Evolutionary conservation across 2,888 invertebrate genomes (phyloP), one percentile per base, ranked within the genome.

Genomic region (Esperia sulphurella): DNA sequence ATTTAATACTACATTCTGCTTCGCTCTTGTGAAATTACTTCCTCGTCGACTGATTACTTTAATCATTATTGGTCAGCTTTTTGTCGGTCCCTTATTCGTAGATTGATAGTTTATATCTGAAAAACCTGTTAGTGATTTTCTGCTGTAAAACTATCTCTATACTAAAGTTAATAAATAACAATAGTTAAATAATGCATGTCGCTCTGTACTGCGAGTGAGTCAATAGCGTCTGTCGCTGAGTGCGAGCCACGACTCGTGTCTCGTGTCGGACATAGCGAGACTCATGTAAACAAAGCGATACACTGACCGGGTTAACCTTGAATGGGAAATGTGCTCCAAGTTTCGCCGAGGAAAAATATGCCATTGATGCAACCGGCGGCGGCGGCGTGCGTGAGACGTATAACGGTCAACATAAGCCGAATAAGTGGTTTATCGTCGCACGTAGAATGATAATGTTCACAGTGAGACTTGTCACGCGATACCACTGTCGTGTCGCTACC

Each of bases 271-370:
- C 67, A 60, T 61, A 57, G 69, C 68, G 68, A 71, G 73, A 65
- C 60, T 75, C 74, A 68, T 76, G 79, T 81, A 83, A 82, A 87
- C 84, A 87, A 87, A 81, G 80, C 80, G 72, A 68, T 73, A 68
- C 75, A 75, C 75, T 88, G 84, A 89, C 89, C 89, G 83, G 87
- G 89, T 89, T 85, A 88, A 72, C 84, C 79, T 80, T 85, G 82
- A 86, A 87, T 87, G 83, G 84, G 79, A 85, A 87, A 85, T 84
- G 83, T 83, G 79, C 67, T 76, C 76, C 67, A 74, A 83, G 83
- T 87, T 86, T 85, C 82, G 82, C 83, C 66, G 70, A 71, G 80
- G 80, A 86, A 87, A 89, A 88, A 87, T 87, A 81, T 86, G 85
- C 80, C 87, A 87, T 86, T 86, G 86, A 86, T 83, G 86, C 86